A percentile compares a stretch with the other conserved stretches of the same genome.
phyloP scores from a whole-genome alignment of 2,113 vertebrate genomes.

The Andinoacara biseriatus region DNA sequence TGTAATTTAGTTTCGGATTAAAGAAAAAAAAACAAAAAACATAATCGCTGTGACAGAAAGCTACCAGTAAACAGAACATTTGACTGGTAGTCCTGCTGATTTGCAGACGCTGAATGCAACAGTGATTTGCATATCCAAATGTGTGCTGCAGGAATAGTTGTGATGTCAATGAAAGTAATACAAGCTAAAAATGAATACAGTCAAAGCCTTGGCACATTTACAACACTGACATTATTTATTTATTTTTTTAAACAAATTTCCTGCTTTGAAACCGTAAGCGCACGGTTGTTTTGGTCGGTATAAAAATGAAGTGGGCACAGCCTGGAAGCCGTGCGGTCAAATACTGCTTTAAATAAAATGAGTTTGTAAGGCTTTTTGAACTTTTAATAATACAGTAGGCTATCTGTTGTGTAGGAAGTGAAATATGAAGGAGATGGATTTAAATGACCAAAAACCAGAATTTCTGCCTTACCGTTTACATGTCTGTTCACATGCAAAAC shows the following conservation, averaged over 20 bases:
- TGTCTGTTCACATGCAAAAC: not conserved
- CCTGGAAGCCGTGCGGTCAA: not conserved
- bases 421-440: not conserved
- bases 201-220: conserved; percentile 13
- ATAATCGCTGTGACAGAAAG: not conserved
- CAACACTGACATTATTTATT: not conserved
- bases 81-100: not conserved
- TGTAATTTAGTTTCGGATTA: not conserved
- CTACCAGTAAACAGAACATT: not conserved
- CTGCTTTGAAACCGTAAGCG: not conserved
- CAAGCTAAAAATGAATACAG: not conserved
- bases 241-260: not conserved
- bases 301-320: not conserved
- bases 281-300: not conserved
- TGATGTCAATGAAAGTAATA: not conserved
- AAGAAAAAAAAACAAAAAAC: not conserved
- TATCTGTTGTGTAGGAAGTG: not conserved
- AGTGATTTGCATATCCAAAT: conserved; percentile 51
- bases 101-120: conserved; percentile 20
- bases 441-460: not conserved
- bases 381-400: not conserved
- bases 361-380: not conserved
- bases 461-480: not conserved
- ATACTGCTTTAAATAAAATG: not conserved
- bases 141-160: not conserved